Base-by-base conservation (phyloP, 1,140 invertebrate genomes). In the Cyclina sinensis region DNA sequence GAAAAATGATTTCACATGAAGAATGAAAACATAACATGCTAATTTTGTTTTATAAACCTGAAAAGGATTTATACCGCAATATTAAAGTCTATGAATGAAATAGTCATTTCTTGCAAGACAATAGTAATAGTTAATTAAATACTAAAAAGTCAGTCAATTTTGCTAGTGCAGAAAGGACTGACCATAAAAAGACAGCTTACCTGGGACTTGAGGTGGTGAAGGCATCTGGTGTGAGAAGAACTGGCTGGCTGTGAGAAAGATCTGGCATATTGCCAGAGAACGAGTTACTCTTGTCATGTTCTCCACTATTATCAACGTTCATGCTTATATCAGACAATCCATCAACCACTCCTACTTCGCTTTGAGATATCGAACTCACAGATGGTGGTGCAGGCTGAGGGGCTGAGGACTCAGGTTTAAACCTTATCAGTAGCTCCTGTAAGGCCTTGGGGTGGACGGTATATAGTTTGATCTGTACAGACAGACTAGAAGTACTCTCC, bases 371-470 rank as follows among this genome's bases (percentile, higher is more conserved):
- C 21, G 95, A 95, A 78, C 92, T 93, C 16, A 94, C 89, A 37
- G 94, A 94, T 0, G 91, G 93, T 30, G 94, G 88, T 0, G 92
- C 81, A 12, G 91, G 80, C 4, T 88, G 73, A 18, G 91, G 90
- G 0, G 89, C 90, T 3, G 93, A 92, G 1, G 91, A 88, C 57
- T 94, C 96, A 2, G 97, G 97, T 89, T 97, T 96, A 94, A 98
- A 98, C 21, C 97, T 96, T 82, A 98, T 97, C 92, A 97, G 97
- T 93, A 98, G 98, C 92, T 98, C 97, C 95, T 98, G 98, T 62
- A 99, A 95, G 30, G 98, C 97, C 94, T 98, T 98, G 4, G 98
- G 98, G 94, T 99, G 98, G 65, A 99, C 97, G 65, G 98, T 96
- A 95, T 97, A 98, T 96, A 99, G 97, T 46, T 68, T 89, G 43